Percentiles rank a stretch among this genome's conserved stretches.
Evolutionary conservation across 2,113 vertebrate species (phyloP).

Genomic region (Dissostichus mawsoni): DNA sequence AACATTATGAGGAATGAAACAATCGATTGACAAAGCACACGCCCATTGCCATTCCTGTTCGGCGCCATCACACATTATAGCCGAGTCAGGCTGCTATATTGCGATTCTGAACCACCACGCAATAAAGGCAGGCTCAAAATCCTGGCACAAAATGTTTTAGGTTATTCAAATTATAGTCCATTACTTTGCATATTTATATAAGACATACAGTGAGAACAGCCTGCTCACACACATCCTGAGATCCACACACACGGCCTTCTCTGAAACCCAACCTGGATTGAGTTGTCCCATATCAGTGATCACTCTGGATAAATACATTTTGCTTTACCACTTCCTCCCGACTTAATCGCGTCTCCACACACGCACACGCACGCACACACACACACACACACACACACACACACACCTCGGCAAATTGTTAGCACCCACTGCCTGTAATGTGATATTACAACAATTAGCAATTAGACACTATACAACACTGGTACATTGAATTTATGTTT

Average conservation of each 20-base stretch:
- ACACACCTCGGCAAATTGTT: constrained; percentile 50
- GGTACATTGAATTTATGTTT: constrained; percentile 74
- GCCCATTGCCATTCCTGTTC: no score
- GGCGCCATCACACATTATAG: no score
- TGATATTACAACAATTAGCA: constrained; percentile 81
- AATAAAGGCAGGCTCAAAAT: no score
- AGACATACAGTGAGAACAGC: no score
- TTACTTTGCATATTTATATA: no score
- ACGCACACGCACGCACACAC: background rate
- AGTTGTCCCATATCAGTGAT: constrained; percentile 50
- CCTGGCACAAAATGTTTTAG: no score
- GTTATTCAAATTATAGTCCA: no score
- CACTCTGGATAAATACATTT: constrained; percentile 64
- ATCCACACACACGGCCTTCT: background rate
- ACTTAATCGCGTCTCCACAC: constrained; percentile 15
- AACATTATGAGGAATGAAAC: background rate
- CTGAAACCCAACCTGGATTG: constrained; percentile 49
- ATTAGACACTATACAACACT: constrained; percentile 64
- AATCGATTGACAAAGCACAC: no score
- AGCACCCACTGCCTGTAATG: constrained; percentile 62
- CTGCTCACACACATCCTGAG: background rate
- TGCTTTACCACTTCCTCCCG: constrained; percentile 38
- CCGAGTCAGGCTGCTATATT: no score
- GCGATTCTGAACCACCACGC: no score
- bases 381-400: no score